A percentile compares a stretch with the other conserved stretches of the same genome.
These are phyloP conservation scores for Zosterops lateralis DNA, from an alignment of 2,113 vertebrate species.

Conservation along the genomic window DNA sequence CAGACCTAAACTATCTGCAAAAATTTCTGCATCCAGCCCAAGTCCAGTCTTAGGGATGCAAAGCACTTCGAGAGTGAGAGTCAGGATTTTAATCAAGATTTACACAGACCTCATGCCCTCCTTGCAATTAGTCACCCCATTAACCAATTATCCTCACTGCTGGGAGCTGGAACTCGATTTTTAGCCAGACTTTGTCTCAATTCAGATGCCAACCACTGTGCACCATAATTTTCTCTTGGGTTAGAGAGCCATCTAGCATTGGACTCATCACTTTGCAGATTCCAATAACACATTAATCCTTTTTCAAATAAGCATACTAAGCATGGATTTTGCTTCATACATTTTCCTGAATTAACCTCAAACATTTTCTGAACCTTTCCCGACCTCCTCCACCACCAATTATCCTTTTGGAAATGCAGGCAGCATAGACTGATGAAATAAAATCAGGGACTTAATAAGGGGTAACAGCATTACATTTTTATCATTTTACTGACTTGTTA, in stretches of 20 bases:
- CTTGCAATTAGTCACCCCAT: conserved; percentile 24
- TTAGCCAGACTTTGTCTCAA: neutral
- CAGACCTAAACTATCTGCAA: neutral
- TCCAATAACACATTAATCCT: neutral
- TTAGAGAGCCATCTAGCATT: conserved; percentile 46
- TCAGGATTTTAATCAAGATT: conserved; percentile 23
- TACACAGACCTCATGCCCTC: neutral
- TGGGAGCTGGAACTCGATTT: neutral
- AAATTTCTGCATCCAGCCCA: neutral
- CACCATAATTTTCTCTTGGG: neutral
- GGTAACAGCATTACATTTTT: neutral
- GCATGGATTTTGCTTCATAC: neutral
- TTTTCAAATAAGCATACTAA: neutral
- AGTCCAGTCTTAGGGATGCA: neutral
- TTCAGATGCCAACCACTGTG: neutral
- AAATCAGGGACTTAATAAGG: neutral
- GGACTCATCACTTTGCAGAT: neutral
- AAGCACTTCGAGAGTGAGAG: neutral
- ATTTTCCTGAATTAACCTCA: neutral
- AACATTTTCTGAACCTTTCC: neutral
- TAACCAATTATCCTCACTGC: conserved; percentile 22
- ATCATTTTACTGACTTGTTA: neutral
- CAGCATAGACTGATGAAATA: neutral
- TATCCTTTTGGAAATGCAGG: neutral
- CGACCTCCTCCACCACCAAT: neutral